Evolutionary conservation across 2,797 vertebrate species (phyloP).

Genomic region (Cichlasoma orientale): DNA sequence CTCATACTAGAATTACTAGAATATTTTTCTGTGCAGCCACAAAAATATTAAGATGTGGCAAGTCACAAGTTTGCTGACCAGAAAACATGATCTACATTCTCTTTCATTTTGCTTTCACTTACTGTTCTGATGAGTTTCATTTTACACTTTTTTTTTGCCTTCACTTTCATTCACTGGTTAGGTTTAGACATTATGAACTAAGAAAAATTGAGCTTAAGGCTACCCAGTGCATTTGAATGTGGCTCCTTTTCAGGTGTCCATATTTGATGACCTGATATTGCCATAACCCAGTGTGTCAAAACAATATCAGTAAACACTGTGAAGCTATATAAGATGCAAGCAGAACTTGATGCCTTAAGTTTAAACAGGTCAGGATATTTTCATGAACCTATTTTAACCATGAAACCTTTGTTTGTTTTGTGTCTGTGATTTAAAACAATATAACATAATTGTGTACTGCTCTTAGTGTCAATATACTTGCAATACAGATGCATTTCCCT

Average conservation of each 20-base stretch:
- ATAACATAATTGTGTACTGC: neutral
- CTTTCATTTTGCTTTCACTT: neutral
- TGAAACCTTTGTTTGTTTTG: neutral
- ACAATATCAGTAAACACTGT: neutral
- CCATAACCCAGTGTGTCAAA: neutral
- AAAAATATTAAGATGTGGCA: neutral
- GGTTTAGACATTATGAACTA: neutral
- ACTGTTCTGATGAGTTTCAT: neutral
- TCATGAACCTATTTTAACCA: neutral
- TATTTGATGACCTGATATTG: neutral
- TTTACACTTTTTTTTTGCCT: neutral
- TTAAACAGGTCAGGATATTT: neutral
- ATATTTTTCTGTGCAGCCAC: too few species aligned
- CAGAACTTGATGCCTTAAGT: neutral
- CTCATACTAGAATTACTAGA: neutral
- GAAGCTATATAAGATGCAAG: neutral
- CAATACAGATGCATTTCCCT: conserved; percentile 2
- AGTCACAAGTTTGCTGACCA: neutral
- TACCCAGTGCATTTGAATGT: neutral
- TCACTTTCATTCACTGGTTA: too few species aligned
- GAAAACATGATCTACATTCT: neutral
- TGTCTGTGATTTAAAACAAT: neutral
- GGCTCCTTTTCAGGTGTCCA: neutral
- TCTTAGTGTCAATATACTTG: neutral
- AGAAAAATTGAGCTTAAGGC: neutral